Evolutionary conservation across 2,113 vertebrate genomes (phyloP).

Genomic region (Megaceryle torquata): DNA sequence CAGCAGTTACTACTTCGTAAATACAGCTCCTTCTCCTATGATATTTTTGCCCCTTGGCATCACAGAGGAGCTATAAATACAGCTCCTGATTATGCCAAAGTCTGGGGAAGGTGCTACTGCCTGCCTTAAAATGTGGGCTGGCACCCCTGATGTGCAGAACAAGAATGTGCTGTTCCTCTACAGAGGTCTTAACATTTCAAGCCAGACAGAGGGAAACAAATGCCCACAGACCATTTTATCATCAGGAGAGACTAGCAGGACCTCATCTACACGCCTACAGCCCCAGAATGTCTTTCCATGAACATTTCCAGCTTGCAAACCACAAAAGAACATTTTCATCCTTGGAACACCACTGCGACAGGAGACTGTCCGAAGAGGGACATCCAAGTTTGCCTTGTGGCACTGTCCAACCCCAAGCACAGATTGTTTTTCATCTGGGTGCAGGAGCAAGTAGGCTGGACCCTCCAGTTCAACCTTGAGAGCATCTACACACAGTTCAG

Average conservation of each 20-base stretch:
- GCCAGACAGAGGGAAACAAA: slow-evolving; percentile 14
- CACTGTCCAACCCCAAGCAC: neutral
- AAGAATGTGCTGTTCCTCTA: slow-evolving; percentile 14
- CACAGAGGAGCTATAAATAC: neutral
- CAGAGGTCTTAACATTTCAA: neutral
- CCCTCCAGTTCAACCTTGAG: neutral
- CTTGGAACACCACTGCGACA: neutral
- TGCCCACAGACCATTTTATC: slow-evolving; percentile 12
- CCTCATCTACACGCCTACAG: neutral
- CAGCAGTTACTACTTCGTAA: neutral
- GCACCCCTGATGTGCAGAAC: neutral
- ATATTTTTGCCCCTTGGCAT: neutral
- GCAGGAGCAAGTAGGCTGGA: neutral
- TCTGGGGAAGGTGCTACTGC: neutral
- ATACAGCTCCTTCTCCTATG: neutral
- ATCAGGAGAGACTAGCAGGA: neutral
- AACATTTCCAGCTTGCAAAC: slow-evolving; percentile 5
- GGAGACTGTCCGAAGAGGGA: neutral
- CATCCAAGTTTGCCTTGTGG: neutral
- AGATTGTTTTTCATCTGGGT: neutral
- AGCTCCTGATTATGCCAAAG: neutral
- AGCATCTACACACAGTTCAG: neutral
- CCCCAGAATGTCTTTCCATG: neutral
- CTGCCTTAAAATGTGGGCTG: neutral
- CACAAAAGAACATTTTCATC: neutral